phyloP scores from a whole-genome alignment of 1,140 invertebrate genomes.

The Brachionus manjavacas region DNA sequence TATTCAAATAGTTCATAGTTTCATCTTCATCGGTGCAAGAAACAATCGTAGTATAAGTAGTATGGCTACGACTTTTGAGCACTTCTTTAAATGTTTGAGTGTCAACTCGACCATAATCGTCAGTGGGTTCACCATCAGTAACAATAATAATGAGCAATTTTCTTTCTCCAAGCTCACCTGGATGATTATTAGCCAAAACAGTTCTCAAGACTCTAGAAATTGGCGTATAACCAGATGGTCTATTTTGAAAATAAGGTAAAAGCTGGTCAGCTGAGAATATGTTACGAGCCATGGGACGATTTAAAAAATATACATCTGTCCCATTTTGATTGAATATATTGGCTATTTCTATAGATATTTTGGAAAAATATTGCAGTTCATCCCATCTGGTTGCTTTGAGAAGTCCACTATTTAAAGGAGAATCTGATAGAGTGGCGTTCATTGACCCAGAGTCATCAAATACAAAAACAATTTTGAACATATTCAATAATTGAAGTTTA shows the following conservation, averaged over 20 bases:
- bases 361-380: conserved; percentile 2
- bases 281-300: neutral
- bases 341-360: conserved; percentile 4
- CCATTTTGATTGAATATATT: conserved; percentile 24
- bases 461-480: conserved; percentile 39
- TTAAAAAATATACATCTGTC: conserved; percentile 22
- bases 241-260: neutral
- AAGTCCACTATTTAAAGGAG: neutral
- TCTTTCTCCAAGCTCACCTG: neutral
- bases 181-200: neutral
- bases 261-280: neutral
- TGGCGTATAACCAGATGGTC: conserved; percentile 7
- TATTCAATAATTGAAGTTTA: conserved; percentile 20
- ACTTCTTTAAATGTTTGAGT: neutral
- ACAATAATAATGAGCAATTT: conserved; percentile 19
- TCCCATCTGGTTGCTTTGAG: conserved; percentile 33
- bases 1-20: conserved; percentile 27
- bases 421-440: neutral
- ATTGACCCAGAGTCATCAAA: conserved; percentile 36
- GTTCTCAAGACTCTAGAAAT: neutral
- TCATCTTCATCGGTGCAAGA: conserved; percentile 30
- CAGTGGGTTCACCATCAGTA: conserved; percentile 25
- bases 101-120: conserved; percentile 14
- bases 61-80: neutral
- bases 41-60: neutral